A percentile compares a stretch with the other conserved stretches of the same genome.
Evolutionary conservation across 2,888 invertebrate species (phyloP).

Genomic region (Malthinus seriepunctatus): DNA sequence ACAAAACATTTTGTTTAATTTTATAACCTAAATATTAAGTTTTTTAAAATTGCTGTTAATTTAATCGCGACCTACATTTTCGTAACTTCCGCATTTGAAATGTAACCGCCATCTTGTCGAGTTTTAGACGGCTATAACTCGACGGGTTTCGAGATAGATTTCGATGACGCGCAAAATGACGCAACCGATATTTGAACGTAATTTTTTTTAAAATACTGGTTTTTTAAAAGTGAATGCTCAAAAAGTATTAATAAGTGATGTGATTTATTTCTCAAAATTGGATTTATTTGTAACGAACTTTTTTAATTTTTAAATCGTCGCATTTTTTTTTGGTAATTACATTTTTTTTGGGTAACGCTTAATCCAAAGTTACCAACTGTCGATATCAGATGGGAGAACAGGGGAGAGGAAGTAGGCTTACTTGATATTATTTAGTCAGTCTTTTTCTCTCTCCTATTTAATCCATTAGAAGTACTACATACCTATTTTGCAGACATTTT

Average conservation of each 20-base stretch:
- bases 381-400: conserved; percentile 48
- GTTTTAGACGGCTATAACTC: conserved; percentile 23
- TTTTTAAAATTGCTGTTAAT: background rate
- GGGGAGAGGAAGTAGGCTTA: conserved; percentile 69
- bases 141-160: conserved; percentile 23
- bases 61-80: conserved; percentile 37
- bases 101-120: conserved; percentile 41
- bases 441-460: conserved; percentile 81
- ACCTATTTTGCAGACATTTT: background rate
- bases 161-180: conserved; percentile 4
- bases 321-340: background rate
- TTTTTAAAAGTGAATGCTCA: background rate
- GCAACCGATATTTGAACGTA: background rate
- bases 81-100: conserved; percentile 42
- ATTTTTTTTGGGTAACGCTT: background rate
- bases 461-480: conserved; percentile 38
- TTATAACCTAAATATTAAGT: background rate
- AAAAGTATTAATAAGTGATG: background rate
- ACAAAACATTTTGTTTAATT: background rate
- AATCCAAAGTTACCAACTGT: too few relatives aligned
- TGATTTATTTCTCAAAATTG: background rate
- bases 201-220: background rate
- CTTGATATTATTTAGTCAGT: conserved; percentile 68
- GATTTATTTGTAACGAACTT: background rate
- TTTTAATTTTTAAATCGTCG: background rate